These are phyloP conservation scores for Myodes glareolus DNA, from an alignment of 2,113 vertebrate genomes.

Conservation along the genomic window DNA sequence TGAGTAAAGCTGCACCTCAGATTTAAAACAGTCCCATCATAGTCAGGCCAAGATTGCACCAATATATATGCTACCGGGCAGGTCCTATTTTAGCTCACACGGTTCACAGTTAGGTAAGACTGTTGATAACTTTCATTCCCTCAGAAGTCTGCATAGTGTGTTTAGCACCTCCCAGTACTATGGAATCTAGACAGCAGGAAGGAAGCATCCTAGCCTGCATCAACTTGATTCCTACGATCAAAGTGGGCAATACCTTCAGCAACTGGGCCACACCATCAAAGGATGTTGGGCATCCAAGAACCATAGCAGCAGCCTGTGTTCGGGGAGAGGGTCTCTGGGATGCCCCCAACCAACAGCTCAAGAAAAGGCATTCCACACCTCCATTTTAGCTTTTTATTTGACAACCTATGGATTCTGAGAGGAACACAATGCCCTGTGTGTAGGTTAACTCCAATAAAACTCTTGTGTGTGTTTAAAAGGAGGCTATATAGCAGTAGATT, in stretches of 20 bases:
- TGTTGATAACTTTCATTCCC: neutral
- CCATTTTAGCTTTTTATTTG: neutral
- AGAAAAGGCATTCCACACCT: neutral
- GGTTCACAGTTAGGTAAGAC: neutral
- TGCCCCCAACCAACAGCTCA: neutral
- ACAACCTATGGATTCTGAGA: neutral
- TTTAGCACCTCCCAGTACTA: neutral
- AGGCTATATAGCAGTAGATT: neutral
- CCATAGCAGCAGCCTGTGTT: no score
- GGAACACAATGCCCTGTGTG: no score
- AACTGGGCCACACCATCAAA: neutral
- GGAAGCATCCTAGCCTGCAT: neutral
- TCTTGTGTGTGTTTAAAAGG: neutral
- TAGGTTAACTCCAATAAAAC: neutral
- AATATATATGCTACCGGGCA: neutral
- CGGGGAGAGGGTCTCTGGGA: neutral
- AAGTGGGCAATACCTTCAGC: neutral
- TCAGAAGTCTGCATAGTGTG: neutral
- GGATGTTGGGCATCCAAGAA: neutral
- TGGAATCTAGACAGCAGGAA: neutral
- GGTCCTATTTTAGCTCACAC: neutral
- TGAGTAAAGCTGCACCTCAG: constrained; percentile 22
- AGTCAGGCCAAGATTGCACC: neutral
- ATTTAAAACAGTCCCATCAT: constrained; percentile 6
- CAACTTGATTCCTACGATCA: neutral